Conservation (phyloP, 92 coral and sea anemone genomes). For the Virgularia gustaviana region DNA sequence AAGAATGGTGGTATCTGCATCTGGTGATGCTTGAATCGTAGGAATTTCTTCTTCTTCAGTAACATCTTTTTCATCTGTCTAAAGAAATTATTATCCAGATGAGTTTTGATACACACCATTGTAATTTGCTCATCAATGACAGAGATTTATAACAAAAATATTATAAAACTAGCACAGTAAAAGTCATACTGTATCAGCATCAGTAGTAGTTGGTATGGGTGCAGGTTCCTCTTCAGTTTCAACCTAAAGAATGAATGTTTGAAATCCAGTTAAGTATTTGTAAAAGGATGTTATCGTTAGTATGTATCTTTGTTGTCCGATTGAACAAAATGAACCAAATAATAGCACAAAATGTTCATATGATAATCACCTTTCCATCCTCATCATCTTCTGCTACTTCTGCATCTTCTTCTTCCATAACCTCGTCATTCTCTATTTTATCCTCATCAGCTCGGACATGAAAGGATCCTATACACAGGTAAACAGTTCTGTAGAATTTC, state of each 20-base stretch:
- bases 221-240: slow-evolving; percentile 58
- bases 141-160: slow-evolving; percentile 17
- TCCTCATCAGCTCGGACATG: slow-evolving; percentile 81
- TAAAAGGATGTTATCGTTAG: too few species aligned
- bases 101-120: neutral
- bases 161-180: neutral
- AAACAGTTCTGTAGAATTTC: too few species aligned
- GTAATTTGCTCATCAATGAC: slow-evolving; percentile 6
- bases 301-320: too few species aligned
- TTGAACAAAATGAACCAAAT: neutral
- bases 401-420: slow-evolving; percentile 58
- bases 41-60: slow-evolving; percentile 81
- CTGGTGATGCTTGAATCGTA: slow-evolving; percentile 78
- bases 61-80: slow-evolving; percentile 77
- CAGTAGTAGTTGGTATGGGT: slow-evolving; percentile 27
- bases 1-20: slow-evolving; percentile 88
- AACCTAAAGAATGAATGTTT: slow-evolving; percentile 52
- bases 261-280: too few species aligned
- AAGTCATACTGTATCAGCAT: slow-evolving; percentile 49
- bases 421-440: slow-evolving; percentile 64
- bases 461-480: slow-evolving; percentile 18
- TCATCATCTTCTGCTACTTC: slow-evolving; percentile 42
- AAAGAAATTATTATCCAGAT: slow-evolving; percentile 18
- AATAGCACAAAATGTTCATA: neutral
- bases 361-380: slow-evolving; percentile 57